phyloP scores from a whole-genome alignment of 2,888 invertebrate genomes.

The Heliothis peltigera region DNA sequence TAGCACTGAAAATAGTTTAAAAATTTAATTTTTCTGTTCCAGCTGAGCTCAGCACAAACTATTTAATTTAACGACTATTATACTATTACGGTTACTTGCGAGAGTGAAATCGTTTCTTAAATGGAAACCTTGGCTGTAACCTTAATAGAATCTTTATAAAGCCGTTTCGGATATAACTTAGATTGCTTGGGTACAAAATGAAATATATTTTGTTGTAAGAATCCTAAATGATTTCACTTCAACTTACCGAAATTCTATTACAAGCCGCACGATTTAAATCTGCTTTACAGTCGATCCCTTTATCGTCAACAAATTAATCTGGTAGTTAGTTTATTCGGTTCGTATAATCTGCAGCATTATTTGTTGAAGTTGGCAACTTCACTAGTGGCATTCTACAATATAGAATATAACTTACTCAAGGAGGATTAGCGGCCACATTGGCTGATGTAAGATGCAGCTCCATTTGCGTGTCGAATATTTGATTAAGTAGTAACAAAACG shows the following conservation, averaged over 20 bases:
- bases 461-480: constrained; percentile 61
- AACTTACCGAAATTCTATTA: too few relatives aligned
- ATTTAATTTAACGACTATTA: constrained; percentile 49
- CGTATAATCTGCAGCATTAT: neutral
- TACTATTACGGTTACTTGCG: constrained; percentile 23
- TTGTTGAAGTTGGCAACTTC: neutral
- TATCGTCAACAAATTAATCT: neutral
- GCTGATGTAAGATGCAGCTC: constrained; percentile 46
- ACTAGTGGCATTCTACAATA: constrained; percentile 5
- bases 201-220: neutral
- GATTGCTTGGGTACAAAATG: neutral
- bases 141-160: too few relatives aligned
- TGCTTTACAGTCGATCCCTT: neutral
- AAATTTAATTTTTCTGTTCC: constrained; percentile 52
- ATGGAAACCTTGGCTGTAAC: constrained; percentile 9
- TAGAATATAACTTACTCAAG: constrained; percentile 9
- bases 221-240: neutral
- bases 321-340: neutral
- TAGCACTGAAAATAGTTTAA: constrained; percentile 56
- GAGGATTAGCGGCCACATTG: constrained; percentile 20
- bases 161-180: neutral
- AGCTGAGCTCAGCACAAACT: constrained; percentile 35
- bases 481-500: constrained; percentile 63
- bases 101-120: constrained; percentile 25
- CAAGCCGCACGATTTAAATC: too few relatives aligned